Base-by-base conservation (phyloP, 2,113 vertebrate species). In the Dipodomys stephensi region DNA sequence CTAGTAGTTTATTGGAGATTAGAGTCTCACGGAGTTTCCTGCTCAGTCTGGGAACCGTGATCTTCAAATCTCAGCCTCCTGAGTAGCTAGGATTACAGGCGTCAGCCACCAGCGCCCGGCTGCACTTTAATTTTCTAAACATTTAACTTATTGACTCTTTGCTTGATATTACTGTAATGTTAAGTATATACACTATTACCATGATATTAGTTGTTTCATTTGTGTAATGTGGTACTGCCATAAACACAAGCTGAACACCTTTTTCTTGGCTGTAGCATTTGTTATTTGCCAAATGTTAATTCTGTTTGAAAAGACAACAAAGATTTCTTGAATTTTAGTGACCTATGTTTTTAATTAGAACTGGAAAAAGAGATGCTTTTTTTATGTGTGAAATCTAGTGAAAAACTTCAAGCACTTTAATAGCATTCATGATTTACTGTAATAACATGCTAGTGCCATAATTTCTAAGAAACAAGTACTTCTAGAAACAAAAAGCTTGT, bases 311-410 rank as follows among this genome's bases (percentile, higher is more conserved):
- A 84, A 78, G 67, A 94, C 11, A 94, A 82, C 27, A 90, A 92
- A 69, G 19, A 85, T 90, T 83, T 94, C 71, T 90, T 76, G 22
- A 77, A 46, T 86, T 83, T 80, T 57, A 67, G 20, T 95, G 30
- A 82, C 88, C 57, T 93, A 5, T 95, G 49, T 83, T 81, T 90
- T 89, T 88, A 83, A 76, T 88, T 84, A 93, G 11, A 67, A 68
- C 10, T 90, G 22, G 12, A 65, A 92, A 92, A 81, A n/a, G 76
- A 73, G 93, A 88, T 28, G 28, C 2, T 6, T 27, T 82, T 91
- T 93, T 87, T 94, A 84, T 87, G 32, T 79, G 78, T 83, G 91
- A 94, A 93, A 82, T 27, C 49, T 90, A 32, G 12, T 91, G 77
- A 92, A 91, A 57, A 88, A 87, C 46, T 87, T 84, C 80, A 83